Evolutionary conservation across 2,888 invertebrate genomes (phyloP), one percentile per base, ranked within the genome.

Genomic region (Rhamnusium bicolor): DNA sequence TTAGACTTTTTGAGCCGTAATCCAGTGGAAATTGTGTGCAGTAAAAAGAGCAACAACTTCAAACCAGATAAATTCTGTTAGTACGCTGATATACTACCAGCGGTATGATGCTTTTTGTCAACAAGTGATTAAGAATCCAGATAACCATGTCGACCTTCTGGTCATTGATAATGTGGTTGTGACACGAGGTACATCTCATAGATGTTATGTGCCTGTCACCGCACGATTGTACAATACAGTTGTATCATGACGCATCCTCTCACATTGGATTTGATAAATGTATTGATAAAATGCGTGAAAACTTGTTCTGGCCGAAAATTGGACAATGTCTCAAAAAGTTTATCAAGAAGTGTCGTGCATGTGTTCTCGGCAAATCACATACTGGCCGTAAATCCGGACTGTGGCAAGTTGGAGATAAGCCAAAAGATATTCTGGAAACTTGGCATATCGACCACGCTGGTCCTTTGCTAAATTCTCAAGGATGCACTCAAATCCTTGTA

Each of bases 371-470:
- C 7, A 79, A 81, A 75, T 78, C 74, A 14, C 78, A 79, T 66
- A 81, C 78, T 19, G 78, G 78, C 7, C 72, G 51, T 19, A 68
- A 69, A 19, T 8, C 56, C 47, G 69, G 76, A 14, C 14, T 70
- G 18, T 76, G 73, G 73, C 76, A 76, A 69, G 27, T 69, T 51
- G 77, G 78, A n/a, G 65, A 76, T 24, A 75, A 78, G 60, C 65
- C 80, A 14, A 49, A 66, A 18, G 71, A 72, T 40, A 71, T 69
- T 18, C 47, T 80, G 24, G 62, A 80, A 8, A 62, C 69, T 6
- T 80, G 76, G 76, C 77, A 80, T 61, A 77, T 79, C 40, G 80
- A 76, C 53, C 76, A 79, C 63, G 80, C 79, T 21, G 79, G 80
- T 8, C 77, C 80, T 14, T 60, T 79, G 47, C 74, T 76, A 14